These are phyloP conservation scores for Chirona hameri DNA, from an alignment of 2,888 invertebrate genomes.

Conservation along the genomic window DNA sequence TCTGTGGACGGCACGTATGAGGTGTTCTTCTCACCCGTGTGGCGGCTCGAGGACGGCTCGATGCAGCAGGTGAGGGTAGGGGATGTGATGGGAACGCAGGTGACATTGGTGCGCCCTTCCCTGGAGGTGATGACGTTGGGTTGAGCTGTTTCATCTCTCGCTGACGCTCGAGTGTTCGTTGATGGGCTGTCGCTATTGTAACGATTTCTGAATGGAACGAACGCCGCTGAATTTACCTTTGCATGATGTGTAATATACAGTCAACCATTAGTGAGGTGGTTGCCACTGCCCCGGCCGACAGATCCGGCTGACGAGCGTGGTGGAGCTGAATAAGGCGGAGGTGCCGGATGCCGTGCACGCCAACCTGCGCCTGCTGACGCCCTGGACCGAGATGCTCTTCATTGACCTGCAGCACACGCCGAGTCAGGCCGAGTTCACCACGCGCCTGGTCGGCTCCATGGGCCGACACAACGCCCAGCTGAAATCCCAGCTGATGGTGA, in stretches of 20 bases:
- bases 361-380: background rate
- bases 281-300: background rate
- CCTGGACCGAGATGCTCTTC: background rate
- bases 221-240: no score
- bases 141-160: no score
- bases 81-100: no score
- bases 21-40: background rate
- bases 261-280: no score
- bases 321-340: background rate
- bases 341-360: background rate
- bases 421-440: background rate
- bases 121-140: no score
- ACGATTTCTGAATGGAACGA: no score
- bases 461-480: background rate
- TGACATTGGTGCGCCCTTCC: no score
- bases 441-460: background rate
- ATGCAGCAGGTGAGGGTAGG: background rate
- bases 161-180: no score
- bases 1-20: background rate
- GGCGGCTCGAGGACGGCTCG: background rate
- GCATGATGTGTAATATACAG: no score
- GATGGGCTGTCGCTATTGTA: no score
- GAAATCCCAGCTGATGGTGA: background rate
- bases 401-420: background rate
- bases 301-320: background rate